Base-by-base conservation (phyloP, 2,797 vertebrate species). In the Orestias chungarensis region DNA sequence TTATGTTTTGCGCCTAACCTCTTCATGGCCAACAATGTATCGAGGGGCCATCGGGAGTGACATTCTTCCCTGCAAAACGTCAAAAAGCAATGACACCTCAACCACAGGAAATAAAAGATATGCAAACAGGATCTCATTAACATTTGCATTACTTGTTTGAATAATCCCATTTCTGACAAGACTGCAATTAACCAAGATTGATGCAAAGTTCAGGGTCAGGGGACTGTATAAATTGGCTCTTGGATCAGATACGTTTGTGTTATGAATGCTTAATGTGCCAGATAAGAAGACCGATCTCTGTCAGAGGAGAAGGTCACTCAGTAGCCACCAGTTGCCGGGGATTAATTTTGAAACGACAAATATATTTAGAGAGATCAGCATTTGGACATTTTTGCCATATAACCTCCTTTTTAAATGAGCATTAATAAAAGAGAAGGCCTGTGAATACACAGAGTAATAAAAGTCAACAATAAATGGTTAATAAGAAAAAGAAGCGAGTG, bases 91-190 rank as follows among this genome's bases (percentile, higher is more conserved):
- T 98, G 97, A 97, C 96, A 98, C 97, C 97, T 97, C 94, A 96
- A 96, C 96, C 97, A 96, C 96, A 95, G 95, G 95, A 97, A 92
- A 97, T 96, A 96, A 96, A 96, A 97, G 97, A 97, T 98, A 98
- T 98, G 97, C 97, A 96, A 98, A 98, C 97, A 90, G 93, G 93
- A 93, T 93, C 94, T 97, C 96, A 97, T 98, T 98, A 98, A 97
- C 97, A 97, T 98, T 98, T 97, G 96, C 96, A 97, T 96, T 96
- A 97, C 96, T 95, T 97, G 96, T 97, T 97, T 96, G 96, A 97
- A 97, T 97, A 97, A 97, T 98, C 96, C 88, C 94, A 87, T 94
- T 94, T 94, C 94, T 97, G 97, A 97, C 97, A 98, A 97, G 96
- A 93, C 95, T 95, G 96, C 96, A 97, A 98, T 98, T 97, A 98